These are phyloP conservation scores for Calidris pugnax DNA, from an alignment of 2,113 vertebrate genomes.

Conservation along the genomic window DNA sequence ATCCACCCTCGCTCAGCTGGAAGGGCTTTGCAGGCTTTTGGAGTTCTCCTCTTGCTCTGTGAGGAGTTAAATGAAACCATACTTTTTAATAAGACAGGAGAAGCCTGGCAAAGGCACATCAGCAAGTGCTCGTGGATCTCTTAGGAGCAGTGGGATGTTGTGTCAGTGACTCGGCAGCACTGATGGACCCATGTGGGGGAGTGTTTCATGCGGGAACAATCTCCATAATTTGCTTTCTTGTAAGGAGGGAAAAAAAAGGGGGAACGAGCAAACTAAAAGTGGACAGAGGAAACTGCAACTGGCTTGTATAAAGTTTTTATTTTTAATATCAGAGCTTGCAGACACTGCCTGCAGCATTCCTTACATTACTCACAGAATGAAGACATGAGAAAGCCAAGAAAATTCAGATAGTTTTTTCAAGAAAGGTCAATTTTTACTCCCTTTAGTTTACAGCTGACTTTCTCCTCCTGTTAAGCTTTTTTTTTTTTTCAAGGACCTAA, in stretches of 20 bases:
- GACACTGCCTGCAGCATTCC: conserved; percentile 18
- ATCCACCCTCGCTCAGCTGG: not conserved
- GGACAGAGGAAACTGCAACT: conserved; percentile 6
- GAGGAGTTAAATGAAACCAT: not conserved
- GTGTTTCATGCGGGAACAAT: conserved; percentile 23
- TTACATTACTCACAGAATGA: conserved; percentile 34
- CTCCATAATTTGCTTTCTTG: conserved; percentile 30
- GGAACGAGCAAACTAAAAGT: not conserved
- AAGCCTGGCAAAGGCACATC: not conserved
- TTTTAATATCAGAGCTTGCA: conserved; percentile 16
- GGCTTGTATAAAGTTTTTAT: not conserved
- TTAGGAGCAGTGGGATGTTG: not conserved
- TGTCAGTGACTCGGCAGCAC: not conserved
- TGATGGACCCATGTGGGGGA: not conserved
- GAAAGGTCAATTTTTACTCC: conserved; percentile 20
- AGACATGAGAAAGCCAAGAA: conserved; percentile 42
- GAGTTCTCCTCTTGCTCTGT: not conserved
- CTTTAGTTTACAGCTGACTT: not conserved
- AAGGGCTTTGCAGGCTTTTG: not conserved
- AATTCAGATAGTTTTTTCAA: conserved; percentile 10
- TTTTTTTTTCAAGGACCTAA: not conserved
- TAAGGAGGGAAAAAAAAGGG: not conserved
- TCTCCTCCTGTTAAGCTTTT: not conserved
- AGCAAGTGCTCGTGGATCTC: not conserved
- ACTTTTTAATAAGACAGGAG: not conserved